These are phyloP conservation scores for Atta texana DNA, from an alignment of 1,140 invertebrate genomes.

Conservation along the genomic window DNA sequence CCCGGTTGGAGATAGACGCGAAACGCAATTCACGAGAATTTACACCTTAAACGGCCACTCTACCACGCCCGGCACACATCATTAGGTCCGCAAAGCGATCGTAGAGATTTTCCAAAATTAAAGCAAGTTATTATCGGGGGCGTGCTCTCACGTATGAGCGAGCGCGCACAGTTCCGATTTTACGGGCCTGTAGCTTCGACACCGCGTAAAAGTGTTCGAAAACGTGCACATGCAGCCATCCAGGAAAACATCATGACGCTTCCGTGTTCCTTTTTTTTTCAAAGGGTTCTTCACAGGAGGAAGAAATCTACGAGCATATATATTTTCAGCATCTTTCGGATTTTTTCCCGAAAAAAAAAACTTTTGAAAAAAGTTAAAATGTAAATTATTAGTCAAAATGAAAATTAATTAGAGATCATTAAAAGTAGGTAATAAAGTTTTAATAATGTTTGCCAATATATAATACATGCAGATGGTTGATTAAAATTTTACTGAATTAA, in stretches of 20 bases:
- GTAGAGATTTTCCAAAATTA: slow-evolving; percentile 60
- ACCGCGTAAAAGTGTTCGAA: slow-evolving; percentile 48
- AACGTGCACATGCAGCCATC: slow-evolving; percentile 31
- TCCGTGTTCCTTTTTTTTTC: slow-evolving; percentile 50
- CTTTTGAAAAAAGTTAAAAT: neutral
- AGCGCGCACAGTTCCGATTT: slow-evolving; percentile 26
- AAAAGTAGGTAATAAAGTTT: slow-evolving; percentile 16
- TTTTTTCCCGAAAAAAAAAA: neutral
- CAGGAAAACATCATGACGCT: slow-evolving; percentile 30
- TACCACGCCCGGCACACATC: slow-evolving; percentile 24
- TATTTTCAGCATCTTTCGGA: neutral
- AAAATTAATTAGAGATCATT: neutral
- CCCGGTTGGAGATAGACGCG: slow-evolving; percentile 24
- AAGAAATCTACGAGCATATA: neutral
- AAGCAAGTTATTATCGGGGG: slow-evolving; percentile 51
- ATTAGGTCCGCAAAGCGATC: slow-evolving; percentile 45
- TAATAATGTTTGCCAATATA: neutral
- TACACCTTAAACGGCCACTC: slow-evolving; percentile 23
- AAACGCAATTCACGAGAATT: slow-evolving; percentile 35
- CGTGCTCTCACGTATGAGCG: slow-evolving; percentile 32
- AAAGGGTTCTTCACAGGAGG: neutral
- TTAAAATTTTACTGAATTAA: neutral
- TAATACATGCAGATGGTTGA: neutral
- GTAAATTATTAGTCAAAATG: neutral
- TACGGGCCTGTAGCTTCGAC: slow-evolving; percentile 4